phyloP scores from a whole-genome alignment of 2,113 vertebrate genomes.

The Odocoileus virginianus region DNA sequence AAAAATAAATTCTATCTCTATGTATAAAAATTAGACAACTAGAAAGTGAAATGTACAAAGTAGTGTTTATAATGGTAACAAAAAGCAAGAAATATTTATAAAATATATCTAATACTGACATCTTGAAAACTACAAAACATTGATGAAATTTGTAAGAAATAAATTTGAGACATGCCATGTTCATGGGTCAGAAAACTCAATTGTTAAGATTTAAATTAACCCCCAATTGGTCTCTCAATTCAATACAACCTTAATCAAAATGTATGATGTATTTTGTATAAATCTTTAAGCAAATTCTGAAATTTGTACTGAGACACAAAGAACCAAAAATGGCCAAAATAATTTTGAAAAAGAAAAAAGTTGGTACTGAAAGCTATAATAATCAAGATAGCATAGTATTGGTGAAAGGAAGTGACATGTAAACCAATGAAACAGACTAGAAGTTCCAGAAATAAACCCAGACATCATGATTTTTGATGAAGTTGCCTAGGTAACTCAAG shows the following conservation, averaged over 20 bases:
- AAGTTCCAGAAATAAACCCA: neutral
- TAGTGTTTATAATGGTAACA: neutral
- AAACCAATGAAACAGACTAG: neutral
- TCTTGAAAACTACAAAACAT: neutral
- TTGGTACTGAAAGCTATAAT: neutral
- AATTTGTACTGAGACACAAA: neutral
- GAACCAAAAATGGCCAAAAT: neutral
- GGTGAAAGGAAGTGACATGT: neutral
- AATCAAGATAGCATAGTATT: neutral
- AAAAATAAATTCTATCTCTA: neutral
- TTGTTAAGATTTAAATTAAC: neutral
- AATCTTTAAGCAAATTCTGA: neutral
- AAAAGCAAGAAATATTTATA: neutral
- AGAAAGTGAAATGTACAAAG: neutral
- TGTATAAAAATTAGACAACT: neutral
- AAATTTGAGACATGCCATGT: neutral
- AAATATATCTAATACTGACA: neutral
- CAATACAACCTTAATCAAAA: neutral
- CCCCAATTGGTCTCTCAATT: neutral
- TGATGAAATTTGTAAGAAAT: neutral
- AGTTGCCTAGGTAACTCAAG: neutral
- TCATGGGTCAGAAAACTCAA: neutral
- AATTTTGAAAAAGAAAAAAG: neutral
- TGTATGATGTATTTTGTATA: neutral
- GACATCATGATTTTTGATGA: neutral